These are phyloP conservation scores for Cosmopolites sordidus DNA, from an alignment of 2,888 invertebrate genomes.

Conservation along the genomic window DNA sequence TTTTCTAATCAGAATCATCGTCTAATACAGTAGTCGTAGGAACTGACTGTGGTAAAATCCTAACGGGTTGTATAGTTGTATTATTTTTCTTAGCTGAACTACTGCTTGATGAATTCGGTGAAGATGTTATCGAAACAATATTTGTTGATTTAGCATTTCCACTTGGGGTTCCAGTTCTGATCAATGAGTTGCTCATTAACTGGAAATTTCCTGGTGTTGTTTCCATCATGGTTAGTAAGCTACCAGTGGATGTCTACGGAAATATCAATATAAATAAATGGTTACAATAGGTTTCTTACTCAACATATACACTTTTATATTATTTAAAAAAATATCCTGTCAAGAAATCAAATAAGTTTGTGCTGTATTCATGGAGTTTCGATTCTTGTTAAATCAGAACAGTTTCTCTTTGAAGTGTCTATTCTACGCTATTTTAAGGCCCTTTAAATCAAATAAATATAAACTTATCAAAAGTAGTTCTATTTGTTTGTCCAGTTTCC, in stretches of 20 bases:
- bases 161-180: constrained; percentile 9
- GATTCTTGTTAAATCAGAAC: too few species aligned
- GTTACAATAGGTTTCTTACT: too few species aligned
- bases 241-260: constrained; percentile 32
- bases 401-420: too few species aligned
- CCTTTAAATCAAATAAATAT: too few species aligned
- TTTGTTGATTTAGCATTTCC: constrained; percentile 30
- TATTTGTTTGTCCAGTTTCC: too few species aligned
- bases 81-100: constrained; percentile 10
- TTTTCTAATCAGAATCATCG: constrained; percentile 24
- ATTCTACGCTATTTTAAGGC: too few species aligned
- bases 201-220: constrained; percentile 42
- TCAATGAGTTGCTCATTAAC: constrained; percentile 32
- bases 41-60: constrained; percentile 7
- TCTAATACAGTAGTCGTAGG: constrained; percentile 20
- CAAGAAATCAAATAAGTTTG: too few species aligned
- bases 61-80: constrained; percentile 10
- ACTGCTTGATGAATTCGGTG: constrained; percentile 18
- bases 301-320: too few species aligned
- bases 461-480: too few species aligned
- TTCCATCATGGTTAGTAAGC: constrained; percentile 40
- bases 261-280: constrained; percentile 10
- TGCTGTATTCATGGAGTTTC: too few species aligned
- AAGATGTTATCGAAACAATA: constrained; percentile 31
- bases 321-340: too few species aligned